Conservation (phyloP, 2,113 vertebrate genomes). For the Clarias macrocephalus region DNA sequence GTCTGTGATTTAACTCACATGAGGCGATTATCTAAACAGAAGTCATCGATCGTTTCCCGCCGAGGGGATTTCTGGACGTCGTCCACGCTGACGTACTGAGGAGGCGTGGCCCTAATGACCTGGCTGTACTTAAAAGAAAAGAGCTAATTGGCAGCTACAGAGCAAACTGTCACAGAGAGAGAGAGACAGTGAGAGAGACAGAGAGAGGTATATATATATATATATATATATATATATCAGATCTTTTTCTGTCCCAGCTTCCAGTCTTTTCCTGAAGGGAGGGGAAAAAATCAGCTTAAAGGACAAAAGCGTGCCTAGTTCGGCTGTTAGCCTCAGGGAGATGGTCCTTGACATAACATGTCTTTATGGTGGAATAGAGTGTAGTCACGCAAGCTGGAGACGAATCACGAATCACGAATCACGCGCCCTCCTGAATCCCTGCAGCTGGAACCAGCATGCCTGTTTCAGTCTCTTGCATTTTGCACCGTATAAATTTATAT, state of each 20-base stretch:
- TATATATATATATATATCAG: no score
- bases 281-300: neutral
- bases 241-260: neutral
- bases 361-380: slow-evolving; percentile 8
- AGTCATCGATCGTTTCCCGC: slow-evolving; percentile 24
- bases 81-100: neutral
- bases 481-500: no score
- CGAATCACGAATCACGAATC: neutral
- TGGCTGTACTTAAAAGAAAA: slow-evolving; percentile 64
- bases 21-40: slow-evolving; percentile 21
- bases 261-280: neutral
- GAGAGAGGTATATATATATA: slow-evolving; percentile 47
- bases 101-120: slow-evolving; percentile 53
- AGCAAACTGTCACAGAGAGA: slow-evolving; percentile 65
- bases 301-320: slow-evolving; percentile 11
- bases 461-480: neutral
- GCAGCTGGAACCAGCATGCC: neutral
- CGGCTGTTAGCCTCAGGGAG: slow-evolving; percentile 6
- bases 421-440: neutral
- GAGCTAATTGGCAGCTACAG: slow-evolving; percentile 59
- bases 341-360: slow-evolving; percentile 1
- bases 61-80: slow-evolving; percentile 13
- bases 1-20: neutral
- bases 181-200: slow-evolving; percentile 37
- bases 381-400: neutral